phyloP scores from a whole-genome alignment of 2,797 vertebrate genomes.

The Lagodon rhomboides region DNA sequence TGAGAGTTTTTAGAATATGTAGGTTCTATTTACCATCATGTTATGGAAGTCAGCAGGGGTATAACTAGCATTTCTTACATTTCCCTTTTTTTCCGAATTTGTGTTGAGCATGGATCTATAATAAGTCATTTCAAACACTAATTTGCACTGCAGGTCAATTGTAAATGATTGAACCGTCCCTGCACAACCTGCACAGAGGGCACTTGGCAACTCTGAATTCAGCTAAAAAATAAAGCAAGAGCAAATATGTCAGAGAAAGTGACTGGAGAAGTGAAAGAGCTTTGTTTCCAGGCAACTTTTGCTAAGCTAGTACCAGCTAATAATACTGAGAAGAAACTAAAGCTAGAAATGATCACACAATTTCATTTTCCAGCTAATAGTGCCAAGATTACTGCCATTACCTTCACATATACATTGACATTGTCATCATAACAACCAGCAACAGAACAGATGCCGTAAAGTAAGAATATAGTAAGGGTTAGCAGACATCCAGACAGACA shows the following conservation, averaged over 20 bases:
- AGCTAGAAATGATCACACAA: background rate
- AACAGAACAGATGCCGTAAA: background rate
- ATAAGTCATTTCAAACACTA: background rate
- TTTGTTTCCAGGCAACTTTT: background rate
- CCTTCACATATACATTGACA: background rate
- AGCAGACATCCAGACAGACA: background rate
- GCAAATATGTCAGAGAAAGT: background rate
- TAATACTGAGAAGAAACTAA: background rate
- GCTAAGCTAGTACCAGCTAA: background rate
- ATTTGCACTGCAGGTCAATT: conserved; percentile 15
- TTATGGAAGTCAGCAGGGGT: no score
- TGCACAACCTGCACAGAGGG: background rate
- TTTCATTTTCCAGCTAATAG: background rate
- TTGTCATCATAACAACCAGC: background rate
- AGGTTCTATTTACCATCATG: background rate
- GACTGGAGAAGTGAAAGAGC: background rate
- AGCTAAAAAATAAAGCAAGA: background rate
- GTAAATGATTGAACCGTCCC: conserved; percentile 4
- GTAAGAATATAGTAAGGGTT: background rate
- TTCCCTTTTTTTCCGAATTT: conserved; percentile 5
- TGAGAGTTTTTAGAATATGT: background rate
- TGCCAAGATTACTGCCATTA: background rate
- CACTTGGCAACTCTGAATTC: background rate
- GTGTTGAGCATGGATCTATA: no score
- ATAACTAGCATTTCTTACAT: background rate